Evolutionary conservation across 2,797 vertebrate species (phyloP).

Genomic region (Hemitrygon akajei): DNA sequence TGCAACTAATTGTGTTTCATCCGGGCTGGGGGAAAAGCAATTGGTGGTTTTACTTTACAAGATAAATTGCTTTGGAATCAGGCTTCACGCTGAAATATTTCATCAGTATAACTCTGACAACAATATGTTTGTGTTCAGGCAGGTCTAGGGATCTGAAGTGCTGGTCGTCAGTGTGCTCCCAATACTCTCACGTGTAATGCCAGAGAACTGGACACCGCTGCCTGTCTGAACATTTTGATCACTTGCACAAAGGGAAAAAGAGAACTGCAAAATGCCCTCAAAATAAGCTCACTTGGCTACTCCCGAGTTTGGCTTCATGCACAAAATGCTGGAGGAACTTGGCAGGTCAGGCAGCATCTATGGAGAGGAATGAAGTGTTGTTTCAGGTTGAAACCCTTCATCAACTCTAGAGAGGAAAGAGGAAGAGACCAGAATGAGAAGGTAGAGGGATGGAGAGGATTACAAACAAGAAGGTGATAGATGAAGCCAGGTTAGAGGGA

Average conservation of each 20-base stretch:
- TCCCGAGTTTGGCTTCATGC: too few species aligned
- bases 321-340: too few species aligned
- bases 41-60: background rate
- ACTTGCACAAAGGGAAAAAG: background rate
- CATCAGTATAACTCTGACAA: slow-evolving; percentile 9
- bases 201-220: background rate
- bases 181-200: background rate
- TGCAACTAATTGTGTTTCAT: background rate
- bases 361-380: too few species aligned
- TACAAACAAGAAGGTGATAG: too few species aligned
- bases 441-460: too few species aligned
- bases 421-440: too few species aligned
- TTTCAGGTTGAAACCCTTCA: too few species aligned
- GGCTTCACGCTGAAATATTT: background rate
- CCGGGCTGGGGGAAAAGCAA: background rate
- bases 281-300: background rate
- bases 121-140: too few species aligned
- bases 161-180: background rate
- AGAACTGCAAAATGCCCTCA: background rate
- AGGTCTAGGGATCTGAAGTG: background rate
- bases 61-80: background rate
- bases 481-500: too few species aligned
- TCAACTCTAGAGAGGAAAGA: too few species aligned
- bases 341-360: too few species aligned
- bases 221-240: background rate